Evolutionary conservation across 2,113 vertebrate genomes (phyloP).

Genomic region (Trematomus loennbergii): DNA sequence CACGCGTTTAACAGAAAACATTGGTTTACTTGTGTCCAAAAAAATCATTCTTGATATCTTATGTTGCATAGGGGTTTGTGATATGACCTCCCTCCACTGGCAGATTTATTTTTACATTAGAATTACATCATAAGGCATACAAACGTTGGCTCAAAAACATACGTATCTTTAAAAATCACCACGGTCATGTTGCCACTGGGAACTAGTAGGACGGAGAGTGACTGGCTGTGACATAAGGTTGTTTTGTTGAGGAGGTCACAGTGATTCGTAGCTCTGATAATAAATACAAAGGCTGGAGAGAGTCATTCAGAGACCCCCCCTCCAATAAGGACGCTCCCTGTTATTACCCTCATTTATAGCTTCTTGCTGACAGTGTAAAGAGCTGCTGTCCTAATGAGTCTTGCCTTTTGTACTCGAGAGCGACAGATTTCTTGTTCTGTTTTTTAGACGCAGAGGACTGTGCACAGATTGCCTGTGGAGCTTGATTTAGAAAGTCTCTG

Average conservation of each 20-base stretch:
- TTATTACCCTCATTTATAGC: constrained; percentile 38
- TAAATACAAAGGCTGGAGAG: constrained; percentile 11
- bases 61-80: neutral
- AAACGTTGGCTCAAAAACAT: neutral
- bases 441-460: neutral
- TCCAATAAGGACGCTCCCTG: constrained; percentile 8
- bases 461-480: constrained; percentile 5
- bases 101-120: neutral
- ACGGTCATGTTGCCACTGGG: constrained; percentile 4
- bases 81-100: neutral
- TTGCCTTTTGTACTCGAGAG: constrained; percentile 3
- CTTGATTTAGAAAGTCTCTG: constrained; percentile 37
- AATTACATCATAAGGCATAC: constrained; percentile 19
- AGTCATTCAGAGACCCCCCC: constrained; percentile 6
- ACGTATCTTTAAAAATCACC: constrained; percentile 18
- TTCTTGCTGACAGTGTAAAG: constrained; percentile 13
- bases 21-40: neutral
- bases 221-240: neutral
- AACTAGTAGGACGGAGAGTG: neutral
- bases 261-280: constrained; percentile 27
- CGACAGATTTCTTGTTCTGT: neutral
- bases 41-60: neutral
- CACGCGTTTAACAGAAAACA: neutral
- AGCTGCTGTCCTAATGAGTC: neutral
- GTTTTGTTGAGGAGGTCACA: neutral